A percentile compares a stretch with the other conserved stretches of the same genome.
phyloP scores from a whole-genome alignment of 2,888 invertebrate species.

The Sesamia inferens region DNA sequence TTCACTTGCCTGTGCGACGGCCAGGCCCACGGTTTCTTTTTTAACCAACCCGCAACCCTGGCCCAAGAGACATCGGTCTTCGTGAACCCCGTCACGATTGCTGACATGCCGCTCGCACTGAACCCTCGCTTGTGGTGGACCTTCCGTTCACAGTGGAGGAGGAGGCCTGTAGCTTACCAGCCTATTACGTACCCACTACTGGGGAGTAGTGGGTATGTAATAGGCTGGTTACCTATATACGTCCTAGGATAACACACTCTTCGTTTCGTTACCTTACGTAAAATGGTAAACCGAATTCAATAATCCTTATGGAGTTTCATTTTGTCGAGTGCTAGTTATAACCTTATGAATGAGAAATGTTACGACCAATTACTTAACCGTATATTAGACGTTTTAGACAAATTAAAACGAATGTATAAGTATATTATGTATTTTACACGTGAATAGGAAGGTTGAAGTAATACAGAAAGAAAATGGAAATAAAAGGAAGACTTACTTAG shows the following conservation, averaged over 20 bases:
- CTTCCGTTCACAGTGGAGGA: background rate
- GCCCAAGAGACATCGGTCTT: too few relatives aligned
- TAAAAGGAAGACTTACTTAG: conserved; percentile 32
- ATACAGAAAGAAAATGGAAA: conserved; percentile 21
- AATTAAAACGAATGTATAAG: conserved; percentile 50
- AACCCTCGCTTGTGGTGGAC: background rate
- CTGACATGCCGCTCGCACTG: background rate
- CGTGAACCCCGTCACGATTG: too few relatives aligned
- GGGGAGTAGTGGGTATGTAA: background rate
- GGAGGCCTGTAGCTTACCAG: background rate
- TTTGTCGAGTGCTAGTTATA: conserved; percentile 51
- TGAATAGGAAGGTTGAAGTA: conserved; percentile 17
- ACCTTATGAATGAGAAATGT: conserved; percentile 42
- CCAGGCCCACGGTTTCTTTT: too few relatives aligned
- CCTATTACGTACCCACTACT: too few relatives aligned
- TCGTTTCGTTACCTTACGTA: background rate
- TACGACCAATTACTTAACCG: conserved; percentile 59
- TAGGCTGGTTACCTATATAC: background rate
- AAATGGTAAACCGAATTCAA: conserved; percentile 43
- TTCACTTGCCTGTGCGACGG: too few relatives aligned
- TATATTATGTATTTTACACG: conserved; percentile 21
- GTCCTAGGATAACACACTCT: background rate
- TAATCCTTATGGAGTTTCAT: conserved; percentile 57
- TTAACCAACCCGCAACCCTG: too few relatives aligned
- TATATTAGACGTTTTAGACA: conserved; percentile 55